Conservation (phyloP, 1,140 invertebrate genomes). For the Scaptodrosophila lebanonensis region DNA sequence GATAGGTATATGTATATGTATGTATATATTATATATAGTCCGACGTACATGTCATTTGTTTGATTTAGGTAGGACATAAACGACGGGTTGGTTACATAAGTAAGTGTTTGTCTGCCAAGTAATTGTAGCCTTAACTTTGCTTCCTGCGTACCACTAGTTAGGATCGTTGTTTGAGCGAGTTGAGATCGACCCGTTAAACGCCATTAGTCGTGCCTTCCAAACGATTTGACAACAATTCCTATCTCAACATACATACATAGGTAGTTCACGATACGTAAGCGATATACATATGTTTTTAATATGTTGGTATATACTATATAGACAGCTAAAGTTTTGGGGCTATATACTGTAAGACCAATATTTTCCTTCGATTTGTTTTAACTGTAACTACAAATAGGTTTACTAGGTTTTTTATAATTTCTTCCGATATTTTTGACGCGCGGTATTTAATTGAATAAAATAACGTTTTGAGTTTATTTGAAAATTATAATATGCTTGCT, state of each 20-base stretch:
- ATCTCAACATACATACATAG: conserved; percentile 9
- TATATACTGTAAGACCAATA: conserved; percentile 34
- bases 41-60: conserved; percentile 58
- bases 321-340: conserved; percentile 4
- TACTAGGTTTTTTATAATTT: conserved; percentile 21
- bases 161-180: conserved; percentile 2
- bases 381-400: conserved; percentile 48
- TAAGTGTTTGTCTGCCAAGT: conserved; percentile 33
- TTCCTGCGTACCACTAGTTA: not conserved
- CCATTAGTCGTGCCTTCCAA: not conserved
- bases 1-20: conserved; percentile 37
- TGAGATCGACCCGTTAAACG: conserved; percentile 19
- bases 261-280: too few species aligned
- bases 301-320: too few species aligned
- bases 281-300: too few species aligned
- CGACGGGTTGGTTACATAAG: conserved; percentile 61
- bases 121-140: conserved; percentile 4
- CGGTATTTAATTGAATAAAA: conserved; percentile 40
- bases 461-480: conserved; percentile 33
- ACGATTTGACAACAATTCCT: not conserved
- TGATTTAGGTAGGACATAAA: conserved; percentile 65
- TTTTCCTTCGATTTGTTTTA: conserved; percentile 38
- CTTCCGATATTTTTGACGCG: conserved; percentile 54
- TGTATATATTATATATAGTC: conserved; percentile 56
- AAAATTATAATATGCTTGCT: conserved; percentile 26